Conservation (phyloP, 2,888 invertebrate species). For the Nymphalis polychloros region DNA sequence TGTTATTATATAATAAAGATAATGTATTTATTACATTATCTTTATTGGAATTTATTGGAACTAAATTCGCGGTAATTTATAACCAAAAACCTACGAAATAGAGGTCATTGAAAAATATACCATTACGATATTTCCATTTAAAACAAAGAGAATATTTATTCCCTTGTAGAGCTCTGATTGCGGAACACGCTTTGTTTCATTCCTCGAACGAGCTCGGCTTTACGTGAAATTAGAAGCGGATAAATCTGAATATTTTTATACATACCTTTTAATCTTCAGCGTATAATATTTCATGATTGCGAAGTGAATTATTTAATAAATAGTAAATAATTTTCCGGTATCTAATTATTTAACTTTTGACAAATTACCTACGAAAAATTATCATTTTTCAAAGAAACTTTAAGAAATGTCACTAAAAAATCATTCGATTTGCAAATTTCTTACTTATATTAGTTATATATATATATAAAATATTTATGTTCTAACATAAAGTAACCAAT, state of each 20-base stretch:
- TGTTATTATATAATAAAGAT: no score
- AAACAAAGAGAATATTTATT: constrained; percentile 26
- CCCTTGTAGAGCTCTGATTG: constrained; percentile 17
- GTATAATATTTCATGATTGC: background rate
- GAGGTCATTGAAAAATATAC: background rate
- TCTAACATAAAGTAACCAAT: no score
- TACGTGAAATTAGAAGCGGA: constrained; percentile 19
- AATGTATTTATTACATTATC: no score
- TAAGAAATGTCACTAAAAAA: no score
- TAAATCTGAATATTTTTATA: constrained; percentile 16
- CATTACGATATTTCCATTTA: background rate
- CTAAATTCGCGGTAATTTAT: background rate
- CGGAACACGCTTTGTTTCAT: constrained; percentile 8
- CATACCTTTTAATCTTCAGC: constrained; percentile 8
- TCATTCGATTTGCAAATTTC: no score
- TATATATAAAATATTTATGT: no score
- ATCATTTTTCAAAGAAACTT: no score
- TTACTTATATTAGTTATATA: no score
- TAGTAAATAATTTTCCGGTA: background rate
- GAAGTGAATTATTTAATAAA: background rate
- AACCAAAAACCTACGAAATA: background rate
- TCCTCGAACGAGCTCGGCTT: constrained; percentile 5
- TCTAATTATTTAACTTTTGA: background rate
- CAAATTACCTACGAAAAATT: no score
- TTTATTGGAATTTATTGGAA: no score